phyloP scores from a whole-genome alignment of 2,797 vertebrate species.

The Paedocypris micromegethes region DNA sequence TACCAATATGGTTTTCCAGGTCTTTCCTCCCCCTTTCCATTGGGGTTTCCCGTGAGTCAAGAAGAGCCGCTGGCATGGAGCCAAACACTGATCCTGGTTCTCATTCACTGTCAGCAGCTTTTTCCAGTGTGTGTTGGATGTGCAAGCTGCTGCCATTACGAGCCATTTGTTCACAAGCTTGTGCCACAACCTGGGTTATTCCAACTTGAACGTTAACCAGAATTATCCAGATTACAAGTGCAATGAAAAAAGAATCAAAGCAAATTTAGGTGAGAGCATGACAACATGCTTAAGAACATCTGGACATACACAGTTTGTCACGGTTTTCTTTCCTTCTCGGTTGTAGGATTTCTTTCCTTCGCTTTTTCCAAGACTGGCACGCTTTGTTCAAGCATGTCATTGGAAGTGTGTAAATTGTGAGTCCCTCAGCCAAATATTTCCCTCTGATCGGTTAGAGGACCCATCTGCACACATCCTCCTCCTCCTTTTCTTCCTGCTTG shows the following conservation, averaged over 20 bases:
- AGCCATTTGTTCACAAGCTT: conserved; percentile 18
- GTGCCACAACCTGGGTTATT: conserved; percentile 2
- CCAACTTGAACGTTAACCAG: not conserved
- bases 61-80: conserved; percentile 13
- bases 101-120: conserved; percentile 22
- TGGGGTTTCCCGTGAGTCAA: conserved; percentile 17
- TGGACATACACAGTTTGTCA: conserved; percentile 10
- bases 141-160: conserved; percentile 6
- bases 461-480: conserved; percentile 39
- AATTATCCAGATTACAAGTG: too few relatives aligned
- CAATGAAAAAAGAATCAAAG: too few relatives aligned
- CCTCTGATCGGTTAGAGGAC: conserved; percentile 39
- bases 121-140: conserved; percentile 25
- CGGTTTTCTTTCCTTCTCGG: conserved; percentile 22
- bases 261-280: too few relatives aligned
- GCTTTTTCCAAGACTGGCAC: conserved; percentile 17
- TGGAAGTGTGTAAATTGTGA: conserved; percentile 46
- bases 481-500: conserved; percentile 33
- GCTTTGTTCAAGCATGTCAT: conserved; percentile 48
- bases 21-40: not conserved
- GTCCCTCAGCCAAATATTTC: conserved; percentile 44
- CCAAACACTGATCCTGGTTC: conserved; percentile 28
- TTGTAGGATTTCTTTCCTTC: not conserved
- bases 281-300: not conserved
- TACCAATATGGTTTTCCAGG: too few relatives aligned